phyloP scores from a whole-genome alignment of 2,113 vertebrate species.

The Seriola quinqueradiata region DNA sequence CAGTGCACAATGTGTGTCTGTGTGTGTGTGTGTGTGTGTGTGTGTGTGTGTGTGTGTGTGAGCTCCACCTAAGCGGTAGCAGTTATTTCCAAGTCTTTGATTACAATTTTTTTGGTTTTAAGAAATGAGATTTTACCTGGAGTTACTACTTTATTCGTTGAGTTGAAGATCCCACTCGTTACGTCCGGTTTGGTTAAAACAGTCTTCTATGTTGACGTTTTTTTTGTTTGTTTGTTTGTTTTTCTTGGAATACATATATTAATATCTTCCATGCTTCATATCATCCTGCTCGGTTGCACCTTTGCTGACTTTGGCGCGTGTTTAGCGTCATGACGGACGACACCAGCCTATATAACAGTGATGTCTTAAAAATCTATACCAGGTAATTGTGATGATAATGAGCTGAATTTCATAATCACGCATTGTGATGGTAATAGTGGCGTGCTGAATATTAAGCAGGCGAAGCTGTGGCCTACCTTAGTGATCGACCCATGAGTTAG shows the following conservation, averaged over 20 bases:
- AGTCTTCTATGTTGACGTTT: neutral
- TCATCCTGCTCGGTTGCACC: neutral
- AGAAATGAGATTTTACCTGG: neutral
- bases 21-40: too few species aligned
- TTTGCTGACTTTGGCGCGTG: neutral
- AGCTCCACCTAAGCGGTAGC: neutral
- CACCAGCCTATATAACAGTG: slow-evolving; percentile 4
- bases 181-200: neutral
- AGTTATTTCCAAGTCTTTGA: neutral
- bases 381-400: slow-evolving; percentile 82
- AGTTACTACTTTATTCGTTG: neutral
- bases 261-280: neutral
- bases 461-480: slow-evolving; percentile 51
- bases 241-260: too few species aligned
- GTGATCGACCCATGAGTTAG: slow-evolving; percentile 17
- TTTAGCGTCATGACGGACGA: slow-evolving; percentile 27
- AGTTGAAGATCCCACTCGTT: neutral
- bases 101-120: neutral
- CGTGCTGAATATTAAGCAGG: slow-evolving; percentile 72
- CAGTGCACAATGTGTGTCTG: neutral
- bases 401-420: slow-evolving; percentile 79
- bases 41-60: too few species aligned
- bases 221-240: neutral
- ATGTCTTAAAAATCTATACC: slow-evolving; percentile 66
- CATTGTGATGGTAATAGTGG: slow-evolving; percentile 79